These are phyloP conservation scores for Notoglanidium macrostoma DNA, from an alignment of 2,797 vertebrate species.

Conservation along the genomic window DNA sequence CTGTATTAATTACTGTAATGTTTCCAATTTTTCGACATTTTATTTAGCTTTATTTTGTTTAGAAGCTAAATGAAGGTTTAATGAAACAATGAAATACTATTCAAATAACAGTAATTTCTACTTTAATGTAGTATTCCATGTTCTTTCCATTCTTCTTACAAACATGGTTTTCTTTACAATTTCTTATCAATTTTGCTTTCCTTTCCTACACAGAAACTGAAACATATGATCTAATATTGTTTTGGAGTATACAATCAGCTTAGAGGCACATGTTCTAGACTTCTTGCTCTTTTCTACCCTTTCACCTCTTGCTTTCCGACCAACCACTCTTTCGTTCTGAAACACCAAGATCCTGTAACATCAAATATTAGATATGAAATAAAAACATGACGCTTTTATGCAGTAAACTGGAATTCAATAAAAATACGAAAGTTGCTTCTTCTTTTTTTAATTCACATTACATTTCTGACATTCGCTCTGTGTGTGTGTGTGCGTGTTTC, in stretches of 20 bases:
- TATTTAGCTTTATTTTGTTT: background rate
- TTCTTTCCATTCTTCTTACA: background rate
- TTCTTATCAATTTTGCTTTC: background rate
- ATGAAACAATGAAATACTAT: background rate
- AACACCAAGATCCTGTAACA: background rate
- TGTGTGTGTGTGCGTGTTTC: constrained; percentile 17
- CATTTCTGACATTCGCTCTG: constrained; percentile 10
- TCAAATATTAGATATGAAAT: background rate
- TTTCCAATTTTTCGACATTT: background rate
- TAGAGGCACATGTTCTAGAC: background rate
- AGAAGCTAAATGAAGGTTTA: background rate
- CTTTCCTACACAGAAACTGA: constrained; percentile 10
- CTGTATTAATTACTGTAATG: background rate
- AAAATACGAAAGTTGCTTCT: background rate
- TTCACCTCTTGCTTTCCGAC: background rate
- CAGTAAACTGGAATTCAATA: background rate
- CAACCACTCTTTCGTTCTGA: constrained; percentile 1
- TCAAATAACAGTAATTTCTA: background rate
- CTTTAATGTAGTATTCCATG: background rate
- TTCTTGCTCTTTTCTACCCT: background rate
- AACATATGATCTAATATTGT: background rate
- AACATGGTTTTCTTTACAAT: background rate
- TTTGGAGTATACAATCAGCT: background rate
- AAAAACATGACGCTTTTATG: too few species aligned
- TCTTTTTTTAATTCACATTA: background rate